Evolutionary conservation across 2,888 invertebrate species (phyloP).

Genomic region (Digitonthophagus gazella): DNA sequence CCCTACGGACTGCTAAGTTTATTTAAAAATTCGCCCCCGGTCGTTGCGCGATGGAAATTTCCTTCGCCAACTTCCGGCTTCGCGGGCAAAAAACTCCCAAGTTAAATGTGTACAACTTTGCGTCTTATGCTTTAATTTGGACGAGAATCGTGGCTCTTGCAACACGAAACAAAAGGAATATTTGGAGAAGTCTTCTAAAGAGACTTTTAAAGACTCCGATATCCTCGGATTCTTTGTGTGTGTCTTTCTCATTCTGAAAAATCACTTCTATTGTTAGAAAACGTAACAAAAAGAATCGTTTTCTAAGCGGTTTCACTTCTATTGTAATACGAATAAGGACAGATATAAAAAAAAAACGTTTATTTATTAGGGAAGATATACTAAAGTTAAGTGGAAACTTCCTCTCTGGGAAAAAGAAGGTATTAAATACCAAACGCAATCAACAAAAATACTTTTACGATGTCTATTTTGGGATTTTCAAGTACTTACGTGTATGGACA

Average conservation of each 20-base stretch:
- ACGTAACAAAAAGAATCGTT: neutral
- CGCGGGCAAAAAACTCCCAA: neutral
- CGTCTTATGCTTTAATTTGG: neutral
- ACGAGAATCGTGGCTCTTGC: neutral
- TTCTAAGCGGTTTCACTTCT: no score
- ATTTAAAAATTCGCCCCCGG: neutral
- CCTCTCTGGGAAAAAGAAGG: no score
- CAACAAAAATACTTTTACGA: no score
- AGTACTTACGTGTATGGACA: slow-evolving; percentile 67
- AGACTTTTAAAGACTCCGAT: neutral
- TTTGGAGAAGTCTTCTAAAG: no score
- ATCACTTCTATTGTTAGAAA: neutral
- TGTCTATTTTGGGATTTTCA: slow-evolving; percentile 1
- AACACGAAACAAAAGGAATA: neutral
- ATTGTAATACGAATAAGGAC: no score
- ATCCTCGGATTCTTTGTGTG: neutral
- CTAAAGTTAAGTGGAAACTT: no score
- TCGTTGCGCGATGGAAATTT: neutral
- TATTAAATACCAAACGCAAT: no score
- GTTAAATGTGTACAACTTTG: neutral
- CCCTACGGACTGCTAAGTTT: neutral
- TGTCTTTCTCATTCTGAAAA: no score
- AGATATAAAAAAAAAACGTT: no score
- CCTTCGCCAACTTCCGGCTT: neutral
- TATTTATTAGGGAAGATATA: no score